Percentiles rank a stretch among this genome's conserved stretches.
Conservation (phyloP, 2,888 invertebrate species). For the Argyra leucocephala region DNA sequence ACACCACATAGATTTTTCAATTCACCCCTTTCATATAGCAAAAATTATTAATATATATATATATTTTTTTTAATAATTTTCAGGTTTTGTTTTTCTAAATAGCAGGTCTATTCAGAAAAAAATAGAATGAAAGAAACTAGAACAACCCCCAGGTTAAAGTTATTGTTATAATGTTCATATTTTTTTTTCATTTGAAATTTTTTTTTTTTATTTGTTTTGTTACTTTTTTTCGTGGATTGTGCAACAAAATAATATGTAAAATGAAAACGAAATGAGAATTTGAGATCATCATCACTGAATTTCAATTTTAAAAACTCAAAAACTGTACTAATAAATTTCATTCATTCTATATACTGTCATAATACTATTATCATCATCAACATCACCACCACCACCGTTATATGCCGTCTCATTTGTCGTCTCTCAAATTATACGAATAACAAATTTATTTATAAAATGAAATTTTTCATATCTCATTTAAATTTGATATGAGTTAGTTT, state of each 20-base stretch:
- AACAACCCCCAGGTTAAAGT: not conserved
- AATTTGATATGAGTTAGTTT: not conserved
- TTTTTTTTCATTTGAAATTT: not conserved
- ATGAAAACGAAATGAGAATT: not conserved
- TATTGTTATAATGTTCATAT: not conserved
- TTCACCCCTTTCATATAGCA: not conserved
- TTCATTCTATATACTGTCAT: too few relatives aligned
- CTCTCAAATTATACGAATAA: too few relatives aligned
- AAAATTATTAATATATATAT: not conserved
- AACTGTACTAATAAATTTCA: too few relatives aligned
- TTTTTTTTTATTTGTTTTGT: not conserved
- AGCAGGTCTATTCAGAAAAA: not conserved
- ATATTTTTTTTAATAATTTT: too few relatives aligned
- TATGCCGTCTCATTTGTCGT: too few relatives aligned
- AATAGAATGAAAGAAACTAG: not conserved
- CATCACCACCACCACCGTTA: not conserved
- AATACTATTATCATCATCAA: too few relatives aligned
- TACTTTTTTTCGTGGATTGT: too few relatives aligned
- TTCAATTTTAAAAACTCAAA: too few relatives aligned
- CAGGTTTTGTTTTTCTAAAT: not conserved
- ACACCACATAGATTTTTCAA: too few relatives aligned
- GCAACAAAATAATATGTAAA: not conserved
- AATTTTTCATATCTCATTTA: not conserved
- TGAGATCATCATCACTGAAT: not conserved
- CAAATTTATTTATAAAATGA: not conserved